Evolutionary conservation across 2,888 invertebrate genomes (phyloP).

Genomic region (Plebejus anna): DNA sequence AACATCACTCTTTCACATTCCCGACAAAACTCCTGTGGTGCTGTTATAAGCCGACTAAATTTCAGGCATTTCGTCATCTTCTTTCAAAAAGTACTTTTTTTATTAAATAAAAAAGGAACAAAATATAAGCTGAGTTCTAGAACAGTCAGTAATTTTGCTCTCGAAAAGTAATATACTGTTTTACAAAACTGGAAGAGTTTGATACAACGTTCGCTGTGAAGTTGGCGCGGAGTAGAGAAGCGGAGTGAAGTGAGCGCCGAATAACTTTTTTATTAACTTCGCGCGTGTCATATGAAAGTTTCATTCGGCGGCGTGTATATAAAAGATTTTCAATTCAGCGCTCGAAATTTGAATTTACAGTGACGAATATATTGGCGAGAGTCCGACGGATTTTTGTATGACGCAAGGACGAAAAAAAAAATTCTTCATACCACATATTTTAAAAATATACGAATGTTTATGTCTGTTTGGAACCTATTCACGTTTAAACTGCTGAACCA

Average conservation of each 20-base stretch:
- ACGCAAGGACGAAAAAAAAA: not conserved
- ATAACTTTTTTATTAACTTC: conserved; percentile 13
- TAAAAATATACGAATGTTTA: not conserved
- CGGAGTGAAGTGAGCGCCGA: not conserved
- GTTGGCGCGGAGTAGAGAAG: conserved; percentile 1
- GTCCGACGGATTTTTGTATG: not conserved
- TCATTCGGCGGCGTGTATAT: conserved; percentile 10
- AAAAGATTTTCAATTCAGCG: conserved; percentile 9
- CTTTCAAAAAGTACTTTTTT: no score
- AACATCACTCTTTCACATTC: no score
- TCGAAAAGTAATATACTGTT: conserved; percentile 1
- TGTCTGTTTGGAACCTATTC: no score
- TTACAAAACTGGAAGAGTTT: conserved; percentile 2
- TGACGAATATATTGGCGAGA: not conserved
- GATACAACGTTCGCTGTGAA: not conserved
- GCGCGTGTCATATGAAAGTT: conserved; percentile 10
- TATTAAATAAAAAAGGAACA: not conserved
- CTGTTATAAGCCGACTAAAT: no score
- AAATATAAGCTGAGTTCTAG: not conserved
- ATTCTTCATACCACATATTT: not conserved
- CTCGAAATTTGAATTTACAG: not conserved
- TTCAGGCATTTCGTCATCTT: no score
- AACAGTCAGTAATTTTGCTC: not conserved
- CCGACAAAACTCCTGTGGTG: no score
- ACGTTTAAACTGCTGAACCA: no score